Conservation (phyloP, 2,797 vertebrate species). For the Gymnoscopelus braueri region DNA sequence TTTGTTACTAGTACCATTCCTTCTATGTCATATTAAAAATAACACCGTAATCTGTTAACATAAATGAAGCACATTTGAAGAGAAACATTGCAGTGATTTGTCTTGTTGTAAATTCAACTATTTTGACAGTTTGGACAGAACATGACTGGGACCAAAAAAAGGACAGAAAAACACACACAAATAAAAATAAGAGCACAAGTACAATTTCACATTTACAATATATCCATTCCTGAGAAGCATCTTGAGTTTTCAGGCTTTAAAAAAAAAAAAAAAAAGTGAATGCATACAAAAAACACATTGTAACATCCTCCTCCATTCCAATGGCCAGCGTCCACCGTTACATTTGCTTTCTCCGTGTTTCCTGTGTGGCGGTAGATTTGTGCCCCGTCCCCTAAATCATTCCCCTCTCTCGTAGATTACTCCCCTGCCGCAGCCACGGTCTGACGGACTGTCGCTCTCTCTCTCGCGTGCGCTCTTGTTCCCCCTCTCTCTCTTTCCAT, state of each 20-base stretch:
- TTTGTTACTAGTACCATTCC: too few relatives aligned
- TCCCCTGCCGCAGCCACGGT: constrained; percentile 72
- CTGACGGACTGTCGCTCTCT: constrained; percentile 52
- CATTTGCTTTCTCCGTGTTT: constrained; percentile 35
- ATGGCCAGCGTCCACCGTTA: constrained; percentile 35
- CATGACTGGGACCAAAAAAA: too few relatives aligned
- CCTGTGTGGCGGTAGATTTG: constrained; percentile 68
- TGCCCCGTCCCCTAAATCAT: constrained; percentile 76
- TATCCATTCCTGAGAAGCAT: background rate
- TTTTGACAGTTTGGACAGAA: too few relatives aligned
- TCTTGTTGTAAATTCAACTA: too few relatives aligned
- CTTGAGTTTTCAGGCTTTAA: background rate
- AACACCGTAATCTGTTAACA: too few relatives aligned
- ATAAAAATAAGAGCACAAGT: too few relatives aligned
- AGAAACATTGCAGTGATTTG: too few relatives aligned
- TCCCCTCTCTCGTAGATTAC: constrained; percentile 78
- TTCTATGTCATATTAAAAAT: too few relatives aligned
- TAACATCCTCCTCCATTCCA: constrained; percentile 33
- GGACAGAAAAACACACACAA: too few relatives aligned
- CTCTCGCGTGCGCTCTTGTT: constrained; percentile 16
- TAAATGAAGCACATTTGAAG: too few relatives aligned
- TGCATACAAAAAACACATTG: background rate
- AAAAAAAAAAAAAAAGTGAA: background rate
- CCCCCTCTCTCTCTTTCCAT: constrained; percentile 19
- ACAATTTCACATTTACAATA: too few relatives aligned